A percentile compares a stretch with the other conserved stretches of the same genome.
Evolutionary conservation across 2,797 vertebrate species (phyloP).

Genomic region (Muscicapa striata): DNA sequence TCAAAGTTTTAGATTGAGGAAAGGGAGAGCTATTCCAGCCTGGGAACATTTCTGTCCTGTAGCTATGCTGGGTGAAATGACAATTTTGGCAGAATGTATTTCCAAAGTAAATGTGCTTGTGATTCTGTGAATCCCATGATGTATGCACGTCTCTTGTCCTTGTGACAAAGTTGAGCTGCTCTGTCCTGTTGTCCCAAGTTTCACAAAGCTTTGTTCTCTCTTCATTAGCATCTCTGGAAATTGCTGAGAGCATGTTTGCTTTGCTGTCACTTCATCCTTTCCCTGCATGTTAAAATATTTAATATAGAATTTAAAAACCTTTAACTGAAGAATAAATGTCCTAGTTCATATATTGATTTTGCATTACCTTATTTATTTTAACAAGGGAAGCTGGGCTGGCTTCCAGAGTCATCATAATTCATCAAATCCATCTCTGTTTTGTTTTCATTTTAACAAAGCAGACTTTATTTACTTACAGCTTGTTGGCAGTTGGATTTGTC

Average conservation of each 20-base stretch:
- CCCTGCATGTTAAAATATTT: background rate
- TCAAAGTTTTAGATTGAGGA: background rate
- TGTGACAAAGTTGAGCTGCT: background rate
- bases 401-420: background rate
- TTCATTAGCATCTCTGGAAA: slow-evolving; percentile 5
- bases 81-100: background rate
- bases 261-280: background rate
- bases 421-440: background rate
- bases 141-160: background rate
- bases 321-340: background rate
- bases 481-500: background rate
- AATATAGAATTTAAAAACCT: background rate
- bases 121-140: background rate
- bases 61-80: background rate
- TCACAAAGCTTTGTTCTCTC: background rate
- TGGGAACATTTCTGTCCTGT: background rate
- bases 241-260: background rate
- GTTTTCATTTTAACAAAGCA: slow-evolving; percentile 2
- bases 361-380: background rate
- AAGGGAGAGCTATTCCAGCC: background rate
- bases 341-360: background rate
- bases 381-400: background rate
- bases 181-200: background rate
- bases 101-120: background rate
- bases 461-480: background rate